A percentile compares a stretch with the other conserved stretches of the same genome.
Conservation (phyloP, 2,888 invertebrate genomes). For the Torymus aiolomorphi region DNA sequence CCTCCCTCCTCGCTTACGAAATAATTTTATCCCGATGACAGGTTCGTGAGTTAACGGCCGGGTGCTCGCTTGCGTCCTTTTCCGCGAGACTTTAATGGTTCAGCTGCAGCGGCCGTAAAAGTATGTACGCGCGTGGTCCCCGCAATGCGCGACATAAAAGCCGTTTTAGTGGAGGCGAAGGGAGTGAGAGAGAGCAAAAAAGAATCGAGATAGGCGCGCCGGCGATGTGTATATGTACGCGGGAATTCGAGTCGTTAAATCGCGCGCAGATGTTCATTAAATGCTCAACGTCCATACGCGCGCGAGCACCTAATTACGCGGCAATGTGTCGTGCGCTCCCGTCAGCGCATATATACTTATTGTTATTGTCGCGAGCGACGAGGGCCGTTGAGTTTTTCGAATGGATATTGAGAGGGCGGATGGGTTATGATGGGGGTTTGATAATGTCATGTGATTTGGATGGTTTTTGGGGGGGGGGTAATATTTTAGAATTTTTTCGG, state of each 20-base stretch:
- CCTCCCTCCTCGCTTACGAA: constrained; percentile 30
- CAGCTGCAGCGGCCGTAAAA: constrained; percentile 64
- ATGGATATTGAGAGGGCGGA: too few relatives aligned
- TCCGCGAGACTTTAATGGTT: constrained; percentile 62
- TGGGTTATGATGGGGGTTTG: too few relatives aligned
- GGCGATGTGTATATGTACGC: too few relatives aligned
- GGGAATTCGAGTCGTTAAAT: constrained; percentile 36
- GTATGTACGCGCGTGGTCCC: constrained; percentile 43
- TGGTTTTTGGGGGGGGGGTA: too few relatives aligned
- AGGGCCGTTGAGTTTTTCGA: too few relatives aligned
- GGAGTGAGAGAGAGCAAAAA: neutral
- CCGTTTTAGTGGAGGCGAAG: constrained; percentile 48
- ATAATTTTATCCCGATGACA: constrained; percentile 54
- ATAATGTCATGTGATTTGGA: too few relatives aligned
- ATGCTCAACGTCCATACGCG: neutral
- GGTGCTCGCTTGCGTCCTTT: constrained; percentile 41
- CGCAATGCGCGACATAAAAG: constrained; percentile 58
- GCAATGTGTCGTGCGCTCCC: neutral
- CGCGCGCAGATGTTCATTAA: constrained; percentile 43
- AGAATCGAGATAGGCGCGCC: constrained; percentile 19
- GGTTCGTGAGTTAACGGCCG: constrained; percentile 60
- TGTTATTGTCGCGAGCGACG: constrained; percentile 15
- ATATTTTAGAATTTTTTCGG: too few relatives aligned
- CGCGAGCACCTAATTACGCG: constrained; percentile 32
- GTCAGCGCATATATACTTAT: neutral